These are phyloP conservation scores for Heliconius nattereri DNA, from an alignment of 1,140 invertebrate species.

Conservation along the genomic window DNA sequence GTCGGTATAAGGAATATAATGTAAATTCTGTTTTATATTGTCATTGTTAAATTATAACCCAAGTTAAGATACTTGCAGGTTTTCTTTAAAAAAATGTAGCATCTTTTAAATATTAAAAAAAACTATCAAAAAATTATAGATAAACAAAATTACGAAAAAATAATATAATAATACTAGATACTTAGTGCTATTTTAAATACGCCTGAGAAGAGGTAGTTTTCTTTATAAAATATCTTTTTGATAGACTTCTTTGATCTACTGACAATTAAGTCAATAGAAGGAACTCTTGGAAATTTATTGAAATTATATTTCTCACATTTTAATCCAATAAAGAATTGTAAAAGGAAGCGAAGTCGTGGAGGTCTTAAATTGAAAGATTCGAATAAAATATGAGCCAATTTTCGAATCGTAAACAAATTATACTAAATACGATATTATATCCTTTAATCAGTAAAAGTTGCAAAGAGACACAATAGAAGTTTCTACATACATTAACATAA, in stretches of 20 bases:
- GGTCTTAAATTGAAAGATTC: too few relatives aligned
- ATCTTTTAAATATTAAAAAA: too few relatives aligned
- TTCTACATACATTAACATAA: too few relatives aligned
- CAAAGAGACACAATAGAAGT: too few relatives aligned
- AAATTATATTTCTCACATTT: not conserved
- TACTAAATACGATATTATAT: too few relatives aligned
- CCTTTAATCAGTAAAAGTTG: too few relatives aligned
- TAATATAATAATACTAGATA: not conserved
- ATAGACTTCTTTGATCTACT: not conserved
- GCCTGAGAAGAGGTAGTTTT: not conserved
- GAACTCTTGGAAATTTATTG: not conserved
- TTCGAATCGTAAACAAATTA: too few relatives aligned
- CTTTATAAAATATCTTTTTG: not conserved
- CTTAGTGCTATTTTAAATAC: not conserved
- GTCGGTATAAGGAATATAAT: constrained; percentile 12
- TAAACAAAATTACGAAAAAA: not conserved
- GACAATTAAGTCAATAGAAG: not conserved
- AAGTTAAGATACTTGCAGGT: too few relatives aligned
- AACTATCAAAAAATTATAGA: too few relatives aligned
- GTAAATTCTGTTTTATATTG: too few relatives aligned
- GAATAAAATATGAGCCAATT: not conserved
- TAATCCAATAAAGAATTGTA: not conserved
- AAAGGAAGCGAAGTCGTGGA: not conserved
- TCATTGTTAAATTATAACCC: too few relatives aligned
- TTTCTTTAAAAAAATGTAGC: too few relatives aligned